Evolutionary conservation across 2,888 invertebrate species (phyloP), one percentile per base, ranked within the genome.

Genomic region (Oxystoma pomonae): DNA sequence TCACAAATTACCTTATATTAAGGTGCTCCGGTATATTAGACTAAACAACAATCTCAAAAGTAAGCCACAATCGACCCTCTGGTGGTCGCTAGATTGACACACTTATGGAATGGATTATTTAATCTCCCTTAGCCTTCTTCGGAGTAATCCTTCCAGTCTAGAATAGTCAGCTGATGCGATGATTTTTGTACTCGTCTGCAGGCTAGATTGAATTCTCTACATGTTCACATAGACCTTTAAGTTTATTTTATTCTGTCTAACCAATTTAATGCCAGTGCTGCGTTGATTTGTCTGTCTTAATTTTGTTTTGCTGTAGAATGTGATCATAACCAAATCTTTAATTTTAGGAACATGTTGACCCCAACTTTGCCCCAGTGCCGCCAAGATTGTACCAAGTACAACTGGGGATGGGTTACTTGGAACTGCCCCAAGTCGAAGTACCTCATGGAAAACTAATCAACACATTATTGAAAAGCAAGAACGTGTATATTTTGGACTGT

Each of bases 351-450:
- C 90, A 92, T 75, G 91, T 93, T 0, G 82, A 86, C 55, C 83
- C 83, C 0, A 82, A 88, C 61, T 91, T 89, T 76, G 73, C 81
- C 9, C 89, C 90, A 70, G 80, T 84, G 0, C 77, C 84, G 16
- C 91, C 96, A 0, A 86, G 93, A 2, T 81, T 98, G 61, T 98
- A 98, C 82, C 92, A 95, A 82, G 96, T 99, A 61, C 93, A 96
- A 74, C 85, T 99, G 16, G 98, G 99, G 57, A 98, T 97, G 94
- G 99, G 99, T 0, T 99, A 98, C 80, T 82, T 99, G 72, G 99
- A 99, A 81, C 83, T 99, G 72, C 98, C 98, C 1, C 99, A 99
- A 83, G 93, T 90, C 2, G 90, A 90, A 77, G 83, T 90, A 51
- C 87, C 91, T 0, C 89, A 90, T 68, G 86, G 87, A 65, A 91